A percentile compares a stretch with the other conserved stretches of the same genome.
Evolutionary conservation across 1,140 invertebrate species (phyloP).

Genomic region (Diabrotica undecimpunctata): DNA sequence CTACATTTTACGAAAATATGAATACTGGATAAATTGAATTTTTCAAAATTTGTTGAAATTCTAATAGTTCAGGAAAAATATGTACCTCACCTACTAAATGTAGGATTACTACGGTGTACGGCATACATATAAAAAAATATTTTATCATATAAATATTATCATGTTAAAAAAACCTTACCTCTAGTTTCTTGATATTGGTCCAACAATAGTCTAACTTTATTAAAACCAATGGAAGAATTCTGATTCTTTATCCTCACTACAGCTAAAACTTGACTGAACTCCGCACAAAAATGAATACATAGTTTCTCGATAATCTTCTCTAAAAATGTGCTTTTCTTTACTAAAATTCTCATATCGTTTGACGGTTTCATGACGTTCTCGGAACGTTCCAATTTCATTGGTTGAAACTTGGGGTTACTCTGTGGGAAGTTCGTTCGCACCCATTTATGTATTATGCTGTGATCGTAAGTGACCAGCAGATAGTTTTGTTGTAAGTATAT

Average conservation of each 20-base stretch:
- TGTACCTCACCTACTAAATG: too few species aligned
- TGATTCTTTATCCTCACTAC: constrained; percentile 49
- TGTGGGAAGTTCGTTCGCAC: constrained; percentile 49
- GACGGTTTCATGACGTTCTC: not conserved
- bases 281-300: constrained; percentile 59
- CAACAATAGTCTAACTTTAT: constrained; percentile 58
- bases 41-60: too few species aligned
- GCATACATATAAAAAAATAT: too few species aligned
- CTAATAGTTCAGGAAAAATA: too few species aligned
- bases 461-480: constrained; percentile 67
- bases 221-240: constrained; percentile 56
- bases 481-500: constrained; percentile 66
- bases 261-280: constrained; percentile 57
- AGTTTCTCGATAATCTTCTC: constrained; percentile 52
- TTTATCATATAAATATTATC: too few species aligned
- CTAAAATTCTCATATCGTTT: not conserved
- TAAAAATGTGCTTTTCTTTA: constrained; percentile 24
- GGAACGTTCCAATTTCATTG: constrained; percentile 2
- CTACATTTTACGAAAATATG: too few species aligned
- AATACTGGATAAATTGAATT: too few species aligned
- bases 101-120: too few species aligned
- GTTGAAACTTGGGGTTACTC: constrained; percentile 12
- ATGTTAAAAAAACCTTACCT: constrained; percentile 40
- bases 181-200: constrained; percentile 59
- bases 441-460: constrained; percentile 60